These are phyloP conservation scores for Triops cancriformis DNA, from an alignment of 1,140 invertebrate genomes.

Conservation along the genomic window DNA sequence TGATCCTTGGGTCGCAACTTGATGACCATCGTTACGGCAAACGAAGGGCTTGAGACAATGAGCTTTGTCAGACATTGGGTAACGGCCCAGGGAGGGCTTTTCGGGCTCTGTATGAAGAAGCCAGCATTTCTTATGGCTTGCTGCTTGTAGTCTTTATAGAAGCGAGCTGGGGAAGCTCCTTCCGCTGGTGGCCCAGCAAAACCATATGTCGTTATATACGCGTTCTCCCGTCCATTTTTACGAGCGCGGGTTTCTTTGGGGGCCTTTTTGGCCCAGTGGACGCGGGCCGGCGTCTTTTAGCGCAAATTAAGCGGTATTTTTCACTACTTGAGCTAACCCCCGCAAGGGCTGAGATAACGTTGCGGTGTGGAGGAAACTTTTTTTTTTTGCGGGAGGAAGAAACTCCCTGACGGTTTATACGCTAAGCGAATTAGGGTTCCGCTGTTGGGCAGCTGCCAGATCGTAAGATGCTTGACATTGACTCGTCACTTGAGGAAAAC, in stretches of 20 bases:
- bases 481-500: background rate
- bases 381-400: background rate
- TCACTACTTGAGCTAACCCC: background rate
- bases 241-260: background rate
- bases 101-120: background rate
- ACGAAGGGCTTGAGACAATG: constrained; percentile 10
- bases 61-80: background rate
- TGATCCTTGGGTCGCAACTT: constrained; percentile 4
- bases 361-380: background rate
- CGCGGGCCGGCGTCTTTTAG: background rate
- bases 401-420: too few species aligned
- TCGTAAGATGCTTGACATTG: background rate
- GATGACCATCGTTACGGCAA: constrained; percentile 12
- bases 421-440: too few species aligned
- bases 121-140: background rate
- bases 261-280: background rate
- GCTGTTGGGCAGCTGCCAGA: too few species aligned
- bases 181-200: background rate
- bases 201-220: background rate
- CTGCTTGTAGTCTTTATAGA: background rate
- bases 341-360: background rate
- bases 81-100: background rate
- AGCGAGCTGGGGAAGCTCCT: background rate
- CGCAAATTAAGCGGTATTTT: constrained; percentile 6
- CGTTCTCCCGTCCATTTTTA: background rate